Evolutionary conservation across 1,140 invertebrate genomes (phyloP).

Genomic region (Sinonovacula constricta): DNA sequence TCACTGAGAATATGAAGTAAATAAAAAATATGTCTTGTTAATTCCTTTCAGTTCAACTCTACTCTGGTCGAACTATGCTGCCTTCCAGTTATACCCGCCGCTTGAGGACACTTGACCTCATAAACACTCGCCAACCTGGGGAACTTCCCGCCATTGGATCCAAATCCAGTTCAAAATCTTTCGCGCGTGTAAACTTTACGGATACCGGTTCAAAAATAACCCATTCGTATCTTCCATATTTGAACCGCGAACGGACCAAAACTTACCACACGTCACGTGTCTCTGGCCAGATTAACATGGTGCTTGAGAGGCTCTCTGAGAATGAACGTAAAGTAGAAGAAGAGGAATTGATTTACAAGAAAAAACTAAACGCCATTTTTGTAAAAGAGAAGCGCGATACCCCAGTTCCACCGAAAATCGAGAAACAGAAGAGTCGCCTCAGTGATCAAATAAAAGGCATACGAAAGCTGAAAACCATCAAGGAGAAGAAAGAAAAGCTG

Average conservation of each 20-base stretch:
- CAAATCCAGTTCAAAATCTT: conserved; percentile 7
- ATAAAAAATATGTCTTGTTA: too few relatives aligned
- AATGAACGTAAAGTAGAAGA: conserved; percentile 34
- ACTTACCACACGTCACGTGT: conserved; percentile 14
- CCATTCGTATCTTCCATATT: conserved; percentile 26
- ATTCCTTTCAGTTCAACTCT: too few relatives aligned
- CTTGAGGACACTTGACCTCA: conserved; percentile 27
- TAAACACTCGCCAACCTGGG: conserved; percentile 20
- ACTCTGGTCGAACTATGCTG: too few relatives aligned
- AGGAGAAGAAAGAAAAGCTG: conserved; percentile 8
- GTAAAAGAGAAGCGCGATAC: conserved; percentile 36
- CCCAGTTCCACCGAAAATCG: conserved; percentile 29
- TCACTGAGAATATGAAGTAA: too few relatives aligned
- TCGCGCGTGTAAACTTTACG: conserved; percentile 1
- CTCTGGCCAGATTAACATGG: conserved; percentile 42
- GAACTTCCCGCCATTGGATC: neutral
- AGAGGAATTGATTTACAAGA: conserved; percentile 23
- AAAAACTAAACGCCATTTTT: conserved; percentile 16
- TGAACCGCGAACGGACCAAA: conserved; percentile 22
- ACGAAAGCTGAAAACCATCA: conserved; percentile 25
- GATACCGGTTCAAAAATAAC: neutral
- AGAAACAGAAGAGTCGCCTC: conserved; percentile 23
- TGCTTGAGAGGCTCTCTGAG: conserved; percentile 33
- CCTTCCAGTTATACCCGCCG: conserved; percentile 34
- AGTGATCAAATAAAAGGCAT: neutral